These are phyloP conservation scores for Gambusia yucatana DNA, from an alignment of 2,797 vertebrate genomes.

Conservation along the genomic window DNA sequence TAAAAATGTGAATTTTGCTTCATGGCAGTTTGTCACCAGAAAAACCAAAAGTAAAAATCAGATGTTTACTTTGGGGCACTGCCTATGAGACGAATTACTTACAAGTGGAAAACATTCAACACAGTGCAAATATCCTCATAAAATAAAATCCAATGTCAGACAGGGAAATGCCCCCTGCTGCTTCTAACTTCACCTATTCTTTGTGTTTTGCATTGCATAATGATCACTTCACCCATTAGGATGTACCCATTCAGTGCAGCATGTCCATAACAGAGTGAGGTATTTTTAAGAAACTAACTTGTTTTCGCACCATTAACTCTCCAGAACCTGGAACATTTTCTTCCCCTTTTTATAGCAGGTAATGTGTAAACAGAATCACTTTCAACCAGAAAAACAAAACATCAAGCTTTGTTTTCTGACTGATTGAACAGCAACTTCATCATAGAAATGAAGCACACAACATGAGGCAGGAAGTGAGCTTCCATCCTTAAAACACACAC, in stretches of 20 bases:
- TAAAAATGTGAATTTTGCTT: too few species aligned
- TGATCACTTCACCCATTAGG: not conserved
- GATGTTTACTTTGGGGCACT: too few species aligned
- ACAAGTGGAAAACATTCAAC: not conserved
- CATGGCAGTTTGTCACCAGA: too few species aligned
- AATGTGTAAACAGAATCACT: not conserved
- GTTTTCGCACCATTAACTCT: not conserved
- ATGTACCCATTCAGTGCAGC: not conserved
- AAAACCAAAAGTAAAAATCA: too few species aligned
- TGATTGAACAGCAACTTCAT: not conserved
- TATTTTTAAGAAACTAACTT: not conserved
- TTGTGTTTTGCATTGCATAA: not conserved
- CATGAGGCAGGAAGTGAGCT: not conserved
- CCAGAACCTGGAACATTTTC: not conserved
- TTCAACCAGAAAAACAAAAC: constrained; percentile 4
- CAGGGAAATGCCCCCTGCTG: not conserved
- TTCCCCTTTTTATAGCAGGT: not conserved
- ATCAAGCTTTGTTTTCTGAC: not conserved
- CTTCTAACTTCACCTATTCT: not conserved
- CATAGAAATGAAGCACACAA: not conserved
- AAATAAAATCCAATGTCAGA: not conserved
- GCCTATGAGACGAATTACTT: not conserved
- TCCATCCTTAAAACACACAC: not conserved
- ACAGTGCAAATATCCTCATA: not conserved
- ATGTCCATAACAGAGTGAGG: not conserved